A percentile compares a stretch with the other conserved stretches of the same genome.
Evolutionary conservation across 2,113 vertebrate species (phyloP).

Genomic region (Puma concolor): DNA sequence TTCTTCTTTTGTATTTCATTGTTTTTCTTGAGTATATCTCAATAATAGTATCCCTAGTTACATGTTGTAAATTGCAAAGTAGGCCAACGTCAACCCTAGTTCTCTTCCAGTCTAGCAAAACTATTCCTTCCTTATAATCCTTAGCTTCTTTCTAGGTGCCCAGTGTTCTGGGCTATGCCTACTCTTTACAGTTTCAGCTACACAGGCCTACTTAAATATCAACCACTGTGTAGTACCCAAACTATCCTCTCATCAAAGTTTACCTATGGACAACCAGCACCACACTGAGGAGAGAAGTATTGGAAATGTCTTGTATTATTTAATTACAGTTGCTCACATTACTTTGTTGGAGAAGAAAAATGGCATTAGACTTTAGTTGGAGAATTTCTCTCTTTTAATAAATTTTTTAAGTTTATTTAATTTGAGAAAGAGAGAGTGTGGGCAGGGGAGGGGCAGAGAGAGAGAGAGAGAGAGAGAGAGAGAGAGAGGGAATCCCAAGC

Average conservation of each 20-base stretch:
- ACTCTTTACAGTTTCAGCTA: neutral
- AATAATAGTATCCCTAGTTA: neutral
- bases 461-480: too few relatives aligned
- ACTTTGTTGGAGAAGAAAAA: neutral
- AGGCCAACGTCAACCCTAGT: neutral
- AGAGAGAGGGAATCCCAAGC: too few relatives aligned
- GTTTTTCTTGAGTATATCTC: neutral
- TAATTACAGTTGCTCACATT: neutral
- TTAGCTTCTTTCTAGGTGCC: neutral
- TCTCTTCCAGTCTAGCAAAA: neutral
- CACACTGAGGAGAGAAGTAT: neutral
- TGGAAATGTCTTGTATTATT: neutral
- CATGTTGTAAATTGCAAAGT: neutral
- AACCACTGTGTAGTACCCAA: too few relatives aligned
- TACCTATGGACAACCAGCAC: neutral
- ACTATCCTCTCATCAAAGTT: neutral
- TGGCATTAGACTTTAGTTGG: neutral
- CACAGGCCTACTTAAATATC: neutral
- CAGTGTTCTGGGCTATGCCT: neutral
- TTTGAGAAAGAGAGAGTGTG: too few relatives aligned
- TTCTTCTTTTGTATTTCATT: neutral
- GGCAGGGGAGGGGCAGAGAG: too few relatives aligned
- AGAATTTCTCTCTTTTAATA: neutral
- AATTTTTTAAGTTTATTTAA: too few relatives aligned
- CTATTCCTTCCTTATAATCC: neutral